Percentiles rank a stretch among this genome's conserved stretches.
Conservation (phyloP, 2,113 vertebrate genomes). For the Maccullochella peelii region DNA sequence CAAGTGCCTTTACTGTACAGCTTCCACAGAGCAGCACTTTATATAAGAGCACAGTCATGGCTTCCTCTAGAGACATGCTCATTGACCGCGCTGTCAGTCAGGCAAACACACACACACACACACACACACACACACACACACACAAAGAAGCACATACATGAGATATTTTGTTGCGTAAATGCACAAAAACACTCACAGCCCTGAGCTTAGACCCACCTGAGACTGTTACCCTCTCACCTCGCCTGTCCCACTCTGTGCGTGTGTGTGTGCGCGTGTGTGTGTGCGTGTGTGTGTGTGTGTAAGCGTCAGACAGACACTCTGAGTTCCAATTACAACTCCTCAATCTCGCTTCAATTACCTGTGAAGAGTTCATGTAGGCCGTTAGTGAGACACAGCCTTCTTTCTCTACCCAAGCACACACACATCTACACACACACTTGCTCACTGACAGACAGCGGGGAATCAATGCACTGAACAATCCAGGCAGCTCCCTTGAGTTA, state of each 20-base stretch:
- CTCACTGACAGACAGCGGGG: conserved; percentile 20
- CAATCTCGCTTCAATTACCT: conserved; percentile 62
- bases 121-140: not conserved
- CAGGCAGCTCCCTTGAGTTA: conserved; percentile 32
- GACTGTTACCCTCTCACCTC: conserved; percentile 29
- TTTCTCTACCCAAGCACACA: conserved; percentile 30
- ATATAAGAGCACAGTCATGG: conserved; percentile 48
- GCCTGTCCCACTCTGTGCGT: not conserved
- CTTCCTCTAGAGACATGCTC: conserved; percentile 52
- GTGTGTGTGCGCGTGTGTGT: conserved; percentile 27
- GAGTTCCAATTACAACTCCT: conserved; percentile 56
- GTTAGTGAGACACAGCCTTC: conserved; percentile 28
- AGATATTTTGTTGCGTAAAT: not conserved
- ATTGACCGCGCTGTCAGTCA: conserved; percentile 52
- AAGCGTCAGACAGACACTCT: conserved; percentile 25
- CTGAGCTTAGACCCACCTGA: conserved; percentile 32
- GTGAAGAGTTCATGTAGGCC: conserved; percentile 50
- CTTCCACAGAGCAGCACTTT: conserved; percentile 43
- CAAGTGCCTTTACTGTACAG: conserved; percentile 23
- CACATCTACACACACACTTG: conserved; percentile 4
- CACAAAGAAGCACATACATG: not conserved
- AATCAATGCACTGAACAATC: conserved; percentile 60
- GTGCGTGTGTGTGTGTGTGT: not conserved
- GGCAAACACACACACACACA: conserved; percentile 3
- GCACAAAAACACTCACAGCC: conserved; percentile 5